Evolutionary conservation across 2,888 invertebrate species (phyloP).

Genomic region (Rotaria socialis): DNA sequence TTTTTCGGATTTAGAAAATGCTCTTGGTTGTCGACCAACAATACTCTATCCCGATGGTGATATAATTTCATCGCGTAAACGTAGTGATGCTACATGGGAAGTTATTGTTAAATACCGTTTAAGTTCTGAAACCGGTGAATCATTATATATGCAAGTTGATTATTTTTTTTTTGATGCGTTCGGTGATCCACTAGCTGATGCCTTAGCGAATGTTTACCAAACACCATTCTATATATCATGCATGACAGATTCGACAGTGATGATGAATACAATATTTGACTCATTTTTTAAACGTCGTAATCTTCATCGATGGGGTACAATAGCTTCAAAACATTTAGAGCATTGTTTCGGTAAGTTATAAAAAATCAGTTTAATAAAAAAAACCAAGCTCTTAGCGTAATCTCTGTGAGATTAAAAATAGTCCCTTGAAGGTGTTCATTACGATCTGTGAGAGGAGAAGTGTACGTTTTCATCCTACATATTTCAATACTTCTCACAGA

Average conservation of each 20-base stretch:
- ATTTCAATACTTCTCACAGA: no score
- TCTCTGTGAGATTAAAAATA: no score
- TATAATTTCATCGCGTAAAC: slow-evolving; percentile 13
- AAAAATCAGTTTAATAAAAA: not conserved
- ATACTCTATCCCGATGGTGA: slow-evolving; percentile 24
- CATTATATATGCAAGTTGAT: slow-evolving; percentile 29
- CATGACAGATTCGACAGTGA: not conserved
- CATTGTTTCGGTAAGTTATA: slow-evolving; percentile 9
- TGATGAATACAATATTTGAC: slow-evolving; percentile 33
- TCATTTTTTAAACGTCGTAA: slow-evolving; percentile 21
- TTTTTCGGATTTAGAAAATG: slow-evolving; percentile 16
- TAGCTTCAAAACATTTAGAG: not conserved
- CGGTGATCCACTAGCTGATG: slow-evolving; percentile 30
- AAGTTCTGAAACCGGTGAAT: slow-evolving; percentile 1
- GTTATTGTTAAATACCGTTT: slow-evolving; percentile 21
- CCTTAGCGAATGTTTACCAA: not conserved
- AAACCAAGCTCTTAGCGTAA: no score
- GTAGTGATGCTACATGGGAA: slow-evolving; percentile 11
- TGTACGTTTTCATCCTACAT: no score
- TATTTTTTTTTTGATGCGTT: slow-evolving; percentile 16
- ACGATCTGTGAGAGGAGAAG: no score
- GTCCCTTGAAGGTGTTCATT: no score
- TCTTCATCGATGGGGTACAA: slow-evolving; percentile 20
- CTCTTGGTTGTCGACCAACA: slow-evolving; percentile 22
- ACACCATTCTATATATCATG: slow-evolving; percentile 28